Evolutionary conservation across 2,113 vertebrate species (phyloP).

Genomic region (Alethe diademata): DNA sequence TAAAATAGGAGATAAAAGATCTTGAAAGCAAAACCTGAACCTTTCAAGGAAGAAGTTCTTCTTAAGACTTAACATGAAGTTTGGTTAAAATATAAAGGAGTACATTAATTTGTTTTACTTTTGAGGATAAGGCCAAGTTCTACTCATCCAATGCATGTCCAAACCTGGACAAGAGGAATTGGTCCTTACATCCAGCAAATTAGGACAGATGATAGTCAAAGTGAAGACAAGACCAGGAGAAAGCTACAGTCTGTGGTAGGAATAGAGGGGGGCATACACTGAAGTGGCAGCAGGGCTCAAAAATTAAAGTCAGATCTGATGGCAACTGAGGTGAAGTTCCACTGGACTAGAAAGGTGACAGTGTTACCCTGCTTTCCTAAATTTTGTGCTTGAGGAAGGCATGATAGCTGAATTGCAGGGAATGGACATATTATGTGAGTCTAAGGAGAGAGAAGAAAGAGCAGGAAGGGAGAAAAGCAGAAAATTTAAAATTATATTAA

Average conservation of each 20-base stretch:
- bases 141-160: not conserved
- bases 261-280: not conserved
- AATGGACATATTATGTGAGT: not conserved
- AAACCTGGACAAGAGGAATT: not conserved
- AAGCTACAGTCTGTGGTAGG: not conserved
- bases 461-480: not conserved
- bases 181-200: not conserved
- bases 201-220: not conserved
- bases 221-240: not conserved
- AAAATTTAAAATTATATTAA: not conserved
- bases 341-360: not conserved
- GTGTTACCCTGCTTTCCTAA: not conserved
- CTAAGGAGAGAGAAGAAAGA: not conserved
- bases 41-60: not conserved
- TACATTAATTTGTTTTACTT: not conserved
- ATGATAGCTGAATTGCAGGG: not conserved
- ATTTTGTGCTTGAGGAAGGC: not conserved
- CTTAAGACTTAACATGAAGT: not conserved
- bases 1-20: not conserved
- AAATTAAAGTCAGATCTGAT: not conserved
- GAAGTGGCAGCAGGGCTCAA: not conserved
- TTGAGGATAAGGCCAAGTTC: not conserved
- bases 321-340: not conserved
- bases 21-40: not conserved
- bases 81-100: not conserved